phyloP scores from a whole-genome alignment of 2,888 invertebrate genomes.

The Ophioninae sp. region DNA sequence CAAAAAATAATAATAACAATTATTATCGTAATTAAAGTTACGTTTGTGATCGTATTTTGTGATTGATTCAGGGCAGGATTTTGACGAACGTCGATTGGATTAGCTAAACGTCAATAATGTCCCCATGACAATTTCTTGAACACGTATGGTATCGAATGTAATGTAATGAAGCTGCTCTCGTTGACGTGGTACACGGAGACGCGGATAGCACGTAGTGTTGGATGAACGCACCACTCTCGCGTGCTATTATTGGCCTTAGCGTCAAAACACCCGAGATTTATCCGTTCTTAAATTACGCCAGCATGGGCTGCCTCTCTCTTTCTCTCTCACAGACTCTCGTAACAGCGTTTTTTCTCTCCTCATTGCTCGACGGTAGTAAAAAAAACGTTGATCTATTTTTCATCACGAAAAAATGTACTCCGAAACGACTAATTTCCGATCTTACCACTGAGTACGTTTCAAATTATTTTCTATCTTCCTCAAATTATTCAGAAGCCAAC shows the following conservation, averaged over 20 bases:
- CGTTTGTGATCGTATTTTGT: neutral
- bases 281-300: conserved; percentile 56
- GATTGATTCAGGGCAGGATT: neutral
- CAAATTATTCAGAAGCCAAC: no score
- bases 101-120: conserved; percentile 20
- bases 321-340: conserved; percentile 17
- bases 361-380: neutral
- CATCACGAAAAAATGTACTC: neutral
- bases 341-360: conserved; percentile 9
- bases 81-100: conserved; percentile 9
- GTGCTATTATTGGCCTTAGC: conserved; percentile 59
- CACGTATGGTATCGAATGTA: conserved; percentile 3
- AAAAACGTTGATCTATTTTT: neutral
- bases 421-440: no score
- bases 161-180: conserved; percentile 37
- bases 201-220: conserved; percentile 16
- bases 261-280: conserved; percentile 60
- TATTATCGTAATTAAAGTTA: neutral
- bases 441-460: no score
- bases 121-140: conserved; percentile 24
- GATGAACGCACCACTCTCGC: conserved; percentile 38
- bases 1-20: neutral
- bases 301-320: neutral
- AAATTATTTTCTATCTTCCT: no score
- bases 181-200: conserved; percentile 19